Evolutionary conservation across 2,113 vertebrate species (phyloP).

Genomic region (Ardeotis arabs): DNA sequence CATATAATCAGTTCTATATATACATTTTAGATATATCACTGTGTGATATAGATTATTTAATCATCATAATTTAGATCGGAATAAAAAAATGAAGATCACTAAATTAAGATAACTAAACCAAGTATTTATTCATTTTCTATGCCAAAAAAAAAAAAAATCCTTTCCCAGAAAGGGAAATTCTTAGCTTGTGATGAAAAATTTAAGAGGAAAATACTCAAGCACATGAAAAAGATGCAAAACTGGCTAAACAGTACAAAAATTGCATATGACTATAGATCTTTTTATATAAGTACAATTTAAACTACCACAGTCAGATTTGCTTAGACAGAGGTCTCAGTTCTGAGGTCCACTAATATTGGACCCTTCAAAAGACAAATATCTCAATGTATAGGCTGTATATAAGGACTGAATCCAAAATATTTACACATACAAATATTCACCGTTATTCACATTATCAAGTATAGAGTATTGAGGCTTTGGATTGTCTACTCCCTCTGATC

Average conservation of each 20-base stretch:
- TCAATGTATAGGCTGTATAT: background rate
- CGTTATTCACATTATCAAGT: background rate
- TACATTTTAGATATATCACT: background rate
- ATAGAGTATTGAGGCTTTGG: background rate
- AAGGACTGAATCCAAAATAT: background rate
- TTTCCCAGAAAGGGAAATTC: background rate
- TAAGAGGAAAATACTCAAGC: background rate
- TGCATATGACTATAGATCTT: background rate
- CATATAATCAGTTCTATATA: background rate
- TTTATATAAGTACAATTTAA: background rate
- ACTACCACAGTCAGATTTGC: background rate
- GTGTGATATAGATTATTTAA: background rate
- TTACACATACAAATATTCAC: background rate
- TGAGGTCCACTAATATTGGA: background rate
- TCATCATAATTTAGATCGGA: background rate
- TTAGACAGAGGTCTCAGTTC: background rate
- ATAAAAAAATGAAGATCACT: background rate
- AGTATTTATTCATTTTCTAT: background rate
- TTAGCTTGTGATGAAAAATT: background rate
- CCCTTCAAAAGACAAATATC: background rate
- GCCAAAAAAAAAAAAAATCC: background rate
- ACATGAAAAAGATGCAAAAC: background rate
- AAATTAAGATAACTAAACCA: background rate
- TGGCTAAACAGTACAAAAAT: background rate
- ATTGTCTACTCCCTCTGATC: background rate